phyloP scores from a whole-genome alignment of 2,888 invertebrate species.

The Psococerastis gibbosa region DNA sequence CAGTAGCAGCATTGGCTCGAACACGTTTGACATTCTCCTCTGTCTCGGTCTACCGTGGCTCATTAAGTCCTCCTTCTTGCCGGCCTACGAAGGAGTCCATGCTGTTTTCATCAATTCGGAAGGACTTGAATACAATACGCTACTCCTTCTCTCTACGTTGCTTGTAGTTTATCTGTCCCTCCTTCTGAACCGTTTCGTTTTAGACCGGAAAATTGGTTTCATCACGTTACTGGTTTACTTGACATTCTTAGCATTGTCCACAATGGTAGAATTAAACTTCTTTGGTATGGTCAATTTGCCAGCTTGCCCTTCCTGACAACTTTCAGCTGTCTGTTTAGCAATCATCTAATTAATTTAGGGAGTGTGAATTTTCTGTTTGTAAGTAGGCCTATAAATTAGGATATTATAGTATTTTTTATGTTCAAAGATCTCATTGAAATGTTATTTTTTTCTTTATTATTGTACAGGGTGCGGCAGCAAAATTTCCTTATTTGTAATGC shows the following conservation, averaged over 20 bases:
- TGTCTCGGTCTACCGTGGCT: slow-evolving; percentile 66
- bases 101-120: neutral
- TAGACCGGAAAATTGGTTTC: slow-evolving; percentile 4
- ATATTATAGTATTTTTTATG: too few species aligned
- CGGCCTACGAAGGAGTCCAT: neutral
- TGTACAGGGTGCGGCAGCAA: too few species aligned
- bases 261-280: slow-evolving; percentile 5
- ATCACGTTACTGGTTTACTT: neutral
- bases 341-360: too few species aligned
- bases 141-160: slow-evolving; percentile 4
- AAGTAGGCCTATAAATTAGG: too few species aligned
- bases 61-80: slow-evolving; percentile 34
- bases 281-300: slow-evolving; percentile 3
- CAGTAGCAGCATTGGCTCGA: slow-evolving; percentile 64
- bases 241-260: neutral
- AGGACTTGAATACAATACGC: slow-evolving; percentile 3
- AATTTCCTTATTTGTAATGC: too few species aligned
- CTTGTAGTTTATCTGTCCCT: neutral
- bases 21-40: slow-evolving; percentile 60
- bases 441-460: too few species aligned
- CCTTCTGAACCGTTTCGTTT: neutral
- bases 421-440: too few species aligned
- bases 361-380: too few species aligned
- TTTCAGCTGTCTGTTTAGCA: too few species aligned
- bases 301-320: neutral